These are phyloP conservation scores for Noctilio leporinus DNA, from an alignment of 2,113 vertebrate species.

Conservation along the genomic window DNA sequence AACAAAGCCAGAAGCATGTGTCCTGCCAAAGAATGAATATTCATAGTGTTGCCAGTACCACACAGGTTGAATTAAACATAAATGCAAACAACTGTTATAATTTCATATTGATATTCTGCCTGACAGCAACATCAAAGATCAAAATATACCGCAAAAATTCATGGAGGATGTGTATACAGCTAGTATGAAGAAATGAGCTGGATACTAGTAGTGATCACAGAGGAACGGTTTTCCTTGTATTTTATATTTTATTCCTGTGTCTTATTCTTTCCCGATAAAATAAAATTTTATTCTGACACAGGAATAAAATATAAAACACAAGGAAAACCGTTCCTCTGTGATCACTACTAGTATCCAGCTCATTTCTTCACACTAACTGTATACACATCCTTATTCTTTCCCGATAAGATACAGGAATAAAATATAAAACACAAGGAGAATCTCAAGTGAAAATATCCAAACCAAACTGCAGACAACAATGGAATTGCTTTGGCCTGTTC, in stretches of 20 bases:
- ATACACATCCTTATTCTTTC: conserved; percentile 31
- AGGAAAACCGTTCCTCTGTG: conserved; percentile 24
- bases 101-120: conserved; percentile 27
- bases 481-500: not conserved
- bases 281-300: too few relatives aligned
- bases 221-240: too few relatives aligned
- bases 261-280: too few relatives aligned
- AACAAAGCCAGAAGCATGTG: conserved; percentile 54
- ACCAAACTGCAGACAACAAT: conserved; percentile 38
- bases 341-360: not conserved
- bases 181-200: conserved; percentile 27
- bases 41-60: conserved; percentile 66
- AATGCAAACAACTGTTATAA: conserved; percentile 58
- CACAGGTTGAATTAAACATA: conserved; percentile 73
- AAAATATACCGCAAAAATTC: conserved; percentile 49
- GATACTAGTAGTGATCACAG: conserved; percentile 26
- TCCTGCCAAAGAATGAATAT: conserved; percentile 64
- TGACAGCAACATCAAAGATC: conserved; percentile 67
- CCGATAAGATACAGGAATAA: not conserved
- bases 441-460: conserved; percentile 10
- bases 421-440: conserved; percentile 7
- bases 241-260: too few relatives aligned
- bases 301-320: too few relatives aligned
- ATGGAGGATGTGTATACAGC: conserved; percentile 46
- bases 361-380: conserved; percentile 37